phyloP scores from a whole-genome alignment of 1,140 invertebrate species.

The Musca domestica region DNA sequence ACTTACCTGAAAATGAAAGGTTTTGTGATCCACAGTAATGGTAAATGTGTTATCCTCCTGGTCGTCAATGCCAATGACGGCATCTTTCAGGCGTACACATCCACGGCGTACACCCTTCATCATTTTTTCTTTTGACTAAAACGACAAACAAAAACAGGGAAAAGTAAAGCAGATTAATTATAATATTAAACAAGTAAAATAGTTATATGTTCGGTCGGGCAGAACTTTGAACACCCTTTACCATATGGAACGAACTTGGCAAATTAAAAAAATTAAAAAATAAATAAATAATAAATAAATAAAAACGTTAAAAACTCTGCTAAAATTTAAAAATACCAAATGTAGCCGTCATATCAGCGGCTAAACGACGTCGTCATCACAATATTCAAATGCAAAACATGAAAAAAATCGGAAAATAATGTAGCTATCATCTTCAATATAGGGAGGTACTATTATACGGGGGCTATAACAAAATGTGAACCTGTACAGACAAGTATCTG shows the following conservation, averaged over 20 bases:
- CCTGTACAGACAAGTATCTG: too few species aligned
- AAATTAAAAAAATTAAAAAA: too few species aligned
- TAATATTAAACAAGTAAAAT: constrained; percentile 8
- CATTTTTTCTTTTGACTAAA: constrained; percentile 98
- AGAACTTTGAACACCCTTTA: not conserved
- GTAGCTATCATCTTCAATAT: too few species aligned
- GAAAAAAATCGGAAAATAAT: not conserved
- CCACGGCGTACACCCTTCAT: constrained; percentile 91
- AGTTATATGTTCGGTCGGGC: too few species aligned
- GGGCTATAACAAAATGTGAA: too few species aligned
- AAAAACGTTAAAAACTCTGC: not conserved
- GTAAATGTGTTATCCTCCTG: constrained; percentile 99
- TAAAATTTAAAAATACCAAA: too few species aligned
- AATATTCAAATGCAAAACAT: too few species aligned
- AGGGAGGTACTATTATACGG: too few species aligned
- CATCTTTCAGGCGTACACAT: constrained; percentile 90
- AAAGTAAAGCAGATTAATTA: too few species aligned
- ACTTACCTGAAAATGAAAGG: constrained; percentile 90
- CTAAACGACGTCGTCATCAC: too few species aligned
- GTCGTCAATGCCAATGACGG: constrained; percentile 97
- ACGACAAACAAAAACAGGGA: constrained; percentile 46
- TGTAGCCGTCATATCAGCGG: too few species aligned
- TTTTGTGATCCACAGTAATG: constrained; percentile 97
- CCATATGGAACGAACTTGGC: too few species aligned
- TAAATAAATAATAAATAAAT: not conserved